These are phyloP conservation scores for Octomys mimax DNA, from an alignment of 2,797 vertebrate genomes.

Conservation along the genomic window DNA sequence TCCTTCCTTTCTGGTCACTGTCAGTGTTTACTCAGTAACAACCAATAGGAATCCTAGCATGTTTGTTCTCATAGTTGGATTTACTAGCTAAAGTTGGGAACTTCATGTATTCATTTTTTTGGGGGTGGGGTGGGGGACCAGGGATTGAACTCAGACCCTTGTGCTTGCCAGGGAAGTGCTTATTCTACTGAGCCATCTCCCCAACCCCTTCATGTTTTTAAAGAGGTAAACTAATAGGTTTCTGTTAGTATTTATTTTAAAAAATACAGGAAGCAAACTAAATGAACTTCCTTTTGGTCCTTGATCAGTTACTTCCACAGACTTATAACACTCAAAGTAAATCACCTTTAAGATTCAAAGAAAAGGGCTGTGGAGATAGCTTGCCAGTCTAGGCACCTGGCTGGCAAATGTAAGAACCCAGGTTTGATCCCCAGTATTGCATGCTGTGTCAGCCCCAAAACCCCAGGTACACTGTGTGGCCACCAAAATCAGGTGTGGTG, in stretches of 20 bases:
- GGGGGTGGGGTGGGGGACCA: too few species aligned
- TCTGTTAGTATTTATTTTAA: slow-evolving; percentile 9
- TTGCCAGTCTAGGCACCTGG: too few species aligned
- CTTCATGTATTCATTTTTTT: background rate
- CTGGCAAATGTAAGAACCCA: too few species aligned
- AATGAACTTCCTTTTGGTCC: background rate
- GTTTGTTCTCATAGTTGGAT: background rate
- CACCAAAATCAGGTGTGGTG: too few species aligned
- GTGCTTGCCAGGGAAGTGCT: too few species aligned
- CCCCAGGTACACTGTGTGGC: too few species aligned
- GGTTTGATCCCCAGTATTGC: too few species aligned
- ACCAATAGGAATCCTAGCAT: background rate
- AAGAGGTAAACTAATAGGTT: background rate
- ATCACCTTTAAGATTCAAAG: background rate
- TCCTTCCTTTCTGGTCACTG: background rate
- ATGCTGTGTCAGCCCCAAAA: too few species aligned
- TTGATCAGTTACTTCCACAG: background rate
- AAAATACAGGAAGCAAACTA: background rate
- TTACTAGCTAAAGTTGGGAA: background rate
- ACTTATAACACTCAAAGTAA: background rate
- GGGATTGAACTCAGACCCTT: too few species aligned
- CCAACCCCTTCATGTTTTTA: background rate
- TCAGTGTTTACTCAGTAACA: background rate
- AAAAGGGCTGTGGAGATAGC: background rate
- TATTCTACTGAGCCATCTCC: too few species aligned